These are phyloP conservation scores for Halcyon malimbica DNA, from an alignment of 2,113 vertebrate species.

Conservation along the genomic window DNA sequence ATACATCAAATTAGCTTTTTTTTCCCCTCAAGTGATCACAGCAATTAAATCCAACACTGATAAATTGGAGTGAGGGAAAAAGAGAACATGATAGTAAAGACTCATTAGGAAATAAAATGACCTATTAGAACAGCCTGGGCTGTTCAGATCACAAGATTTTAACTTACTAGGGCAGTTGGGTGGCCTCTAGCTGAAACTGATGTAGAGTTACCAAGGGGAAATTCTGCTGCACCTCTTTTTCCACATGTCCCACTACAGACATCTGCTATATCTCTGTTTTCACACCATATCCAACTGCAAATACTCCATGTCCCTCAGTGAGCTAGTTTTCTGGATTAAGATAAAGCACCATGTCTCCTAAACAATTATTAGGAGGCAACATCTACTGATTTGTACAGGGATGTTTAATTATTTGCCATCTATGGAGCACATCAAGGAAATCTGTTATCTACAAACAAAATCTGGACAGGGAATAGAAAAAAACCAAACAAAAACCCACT, in stretches of 20 bases:
- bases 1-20: neutral
- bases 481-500: neutral
- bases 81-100: neutral
- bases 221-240: neutral
- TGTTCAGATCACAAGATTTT: neutral
- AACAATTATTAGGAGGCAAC: neutral
- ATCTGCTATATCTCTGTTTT: neutral
- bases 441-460: neutral
- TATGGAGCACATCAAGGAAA: neutral
- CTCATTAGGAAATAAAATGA: slow-evolving; percentile 2
- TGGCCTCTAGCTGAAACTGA: neutral
- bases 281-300: neutral
- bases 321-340: neutral
- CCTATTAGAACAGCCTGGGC: neutral
- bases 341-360: neutral
- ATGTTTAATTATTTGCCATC: neutral
- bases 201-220: neutral
- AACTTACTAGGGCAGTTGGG: neutral
- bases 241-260: neutral
- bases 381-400: neutral
- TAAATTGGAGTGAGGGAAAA: neutral
- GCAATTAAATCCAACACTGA: slow-evolving; percentile 24
- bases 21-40: neutral
- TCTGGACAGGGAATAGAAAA: neutral
- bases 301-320: neutral